These are phyloP conservation scores for Gadus macrocephalus DNA, from an alignment of 2,113 vertebrate species.

Conservation along the genomic window DNA sequence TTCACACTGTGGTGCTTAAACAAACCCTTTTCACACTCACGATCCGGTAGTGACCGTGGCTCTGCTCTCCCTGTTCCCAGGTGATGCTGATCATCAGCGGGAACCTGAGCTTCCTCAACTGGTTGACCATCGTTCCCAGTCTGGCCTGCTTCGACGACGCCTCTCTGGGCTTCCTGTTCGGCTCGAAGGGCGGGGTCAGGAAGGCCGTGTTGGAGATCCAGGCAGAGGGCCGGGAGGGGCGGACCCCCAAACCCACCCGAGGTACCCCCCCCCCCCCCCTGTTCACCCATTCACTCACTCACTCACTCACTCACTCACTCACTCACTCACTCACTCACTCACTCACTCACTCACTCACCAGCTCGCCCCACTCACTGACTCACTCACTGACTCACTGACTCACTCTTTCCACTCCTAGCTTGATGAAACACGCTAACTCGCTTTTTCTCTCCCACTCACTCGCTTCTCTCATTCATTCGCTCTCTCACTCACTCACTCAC, in stretches of 20 bases:
- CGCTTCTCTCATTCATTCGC: not conserved
- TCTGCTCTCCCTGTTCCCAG: conserved; percentile 52
- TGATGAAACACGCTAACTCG: too few species aligned
- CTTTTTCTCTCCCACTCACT: not conserved
- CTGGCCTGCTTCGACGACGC: conserved; percentile 88
- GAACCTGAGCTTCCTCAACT: conserved; percentile 97
- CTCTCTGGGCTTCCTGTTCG: conserved; percentile 76
- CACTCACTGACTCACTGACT: too few species aligned
- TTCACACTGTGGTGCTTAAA: too few species aligned
- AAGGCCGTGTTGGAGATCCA: conserved; percentile 65
- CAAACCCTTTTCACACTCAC: not conserved
- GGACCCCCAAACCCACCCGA: conserved; percentile 17
- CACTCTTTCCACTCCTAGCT: too few species aligned
- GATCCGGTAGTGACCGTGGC: not conserved
- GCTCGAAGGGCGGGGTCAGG: conserved; percentile 48
- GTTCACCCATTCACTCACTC: conserved; percentile 1
- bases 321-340: too few species aligned
- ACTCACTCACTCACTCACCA: too few species aligned
- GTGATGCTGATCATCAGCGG: conserved; percentile 84
- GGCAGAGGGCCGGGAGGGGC: not conserved
- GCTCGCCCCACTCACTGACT: too few species aligned
- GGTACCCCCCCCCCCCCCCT: conserved; percentile 59
- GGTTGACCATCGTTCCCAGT: conserved; percentile 93
- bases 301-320: too few species aligned
- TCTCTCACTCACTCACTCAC: too few species aligned